Percentiles rank a stretch among this genome's conserved stretches.
Conservation (phyloP, 2,888 invertebrate species). For the Argynnis bischoffii region DNA sequence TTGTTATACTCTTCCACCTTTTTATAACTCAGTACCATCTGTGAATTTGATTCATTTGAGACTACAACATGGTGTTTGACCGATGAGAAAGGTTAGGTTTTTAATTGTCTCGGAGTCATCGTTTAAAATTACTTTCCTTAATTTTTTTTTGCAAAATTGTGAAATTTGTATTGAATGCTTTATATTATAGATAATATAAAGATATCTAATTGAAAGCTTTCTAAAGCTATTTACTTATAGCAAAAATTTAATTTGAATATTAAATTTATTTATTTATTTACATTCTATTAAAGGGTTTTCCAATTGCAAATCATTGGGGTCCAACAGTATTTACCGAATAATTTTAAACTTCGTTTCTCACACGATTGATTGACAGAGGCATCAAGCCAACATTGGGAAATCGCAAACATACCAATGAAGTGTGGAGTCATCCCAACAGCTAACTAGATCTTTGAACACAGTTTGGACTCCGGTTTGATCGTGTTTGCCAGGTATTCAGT, state of each 20-base stretch:
- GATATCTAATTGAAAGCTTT: not conserved
- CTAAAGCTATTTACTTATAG: not conserved
- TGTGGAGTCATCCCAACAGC: slow-evolving; percentile 62
- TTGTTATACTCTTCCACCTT: slow-evolving; percentile 12
- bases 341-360: slow-evolving; percentile 21
- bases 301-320: not conserved
- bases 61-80: slow-evolving; percentile 14
- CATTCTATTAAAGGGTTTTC: not conserved
- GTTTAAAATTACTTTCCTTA: too few species aligned
- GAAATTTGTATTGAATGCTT: too few species aligned
- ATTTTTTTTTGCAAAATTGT: too few species aligned
- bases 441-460: slow-evolving; percentile 79
- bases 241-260: not conserved
- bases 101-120: slow-evolving; percentile 1
- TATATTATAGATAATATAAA: not conserved
- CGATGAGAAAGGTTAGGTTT: slow-evolving; percentile 2
- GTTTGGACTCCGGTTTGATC: slow-evolving; percentile 74
- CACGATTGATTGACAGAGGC: slow-evolving; percentile 30
- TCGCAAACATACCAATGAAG: slow-evolving; percentile 59
- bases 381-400: slow-evolving; percentile 32
- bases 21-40: slow-evolving; percentile 40
- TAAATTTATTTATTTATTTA: not conserved
- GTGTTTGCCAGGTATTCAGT: slow-evolving; percentile 69
- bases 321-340: slow-evolving; percentile 9
- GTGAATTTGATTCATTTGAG: slow-evolving; percentile 24